Evolutionary conservation across 2,113 vertebrate genomes (phyloP), one percentile per base, ranked within the genome.

Genomic region (Paramisgurnus dabryanus): DNA sequence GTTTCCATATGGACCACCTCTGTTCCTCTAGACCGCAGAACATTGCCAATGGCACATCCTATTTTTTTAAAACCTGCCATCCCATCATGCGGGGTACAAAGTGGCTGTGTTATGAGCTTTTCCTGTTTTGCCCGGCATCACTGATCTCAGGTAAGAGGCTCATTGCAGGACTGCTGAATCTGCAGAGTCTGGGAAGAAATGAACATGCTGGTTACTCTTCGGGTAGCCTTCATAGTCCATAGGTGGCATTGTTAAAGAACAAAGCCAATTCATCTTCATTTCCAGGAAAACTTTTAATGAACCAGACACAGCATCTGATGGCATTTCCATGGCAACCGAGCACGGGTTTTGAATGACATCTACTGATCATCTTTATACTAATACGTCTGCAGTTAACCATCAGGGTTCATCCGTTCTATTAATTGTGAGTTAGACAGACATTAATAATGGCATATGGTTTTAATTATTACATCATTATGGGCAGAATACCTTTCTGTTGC

Each of bases 71-170:
- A 73, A 83, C 18, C 22, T 84, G 87, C 88, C 83, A 89, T 90
- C 88, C 90, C 85, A 87, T 86, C 89, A 89, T 80, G 57, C 80
- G 57, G 83, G 82, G 89, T 89, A 90, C 86, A 90, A 92, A 91
- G 88, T 65, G 79, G 71, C 82, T 79, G 82, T 65, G 85, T 69
- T 79, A 82, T 39, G 55, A 89, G 81, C 74, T 83, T 87, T 90
- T 91, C 87, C 91, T 89, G 83, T 82, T 89, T 88, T 2, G 88
- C 85, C 89, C 80, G 67, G 72, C 74, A 4, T 61, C 75, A 18
- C 84, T 81, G 74, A 50, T 82, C 74, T 60, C 82, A 84, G 85
- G 86, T 69, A 71, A 17, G 58, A 84, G 78, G 55, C 70, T 81
- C 49, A 82, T 79, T 82, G 84, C 79, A 81, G 53, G 78, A 84